These are phyloP conservation scores for Baryphthengus martii DNA, from an alignment of 2,113 vertebrate species.

Conservation along the genomic window DNA sequence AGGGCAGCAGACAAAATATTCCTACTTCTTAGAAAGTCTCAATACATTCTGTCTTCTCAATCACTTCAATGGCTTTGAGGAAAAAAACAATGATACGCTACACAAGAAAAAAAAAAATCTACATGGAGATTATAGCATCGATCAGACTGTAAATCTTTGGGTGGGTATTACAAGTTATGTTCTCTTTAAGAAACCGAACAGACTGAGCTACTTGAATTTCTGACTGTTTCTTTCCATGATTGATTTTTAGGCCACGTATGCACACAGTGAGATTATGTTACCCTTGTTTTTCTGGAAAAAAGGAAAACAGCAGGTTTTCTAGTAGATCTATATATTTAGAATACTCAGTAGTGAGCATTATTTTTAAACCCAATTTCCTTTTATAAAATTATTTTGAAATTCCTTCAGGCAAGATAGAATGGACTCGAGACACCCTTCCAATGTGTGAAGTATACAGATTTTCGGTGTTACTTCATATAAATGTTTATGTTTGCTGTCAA, in stretches of 20 bases:
- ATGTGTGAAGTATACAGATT: constrained; percentile 15
- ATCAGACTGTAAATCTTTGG: neutral
- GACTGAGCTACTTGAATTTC: neutral
- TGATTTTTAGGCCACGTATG: neutral
- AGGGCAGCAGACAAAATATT: neutral
- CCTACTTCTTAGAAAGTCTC: neutral
- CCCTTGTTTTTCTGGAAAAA: neutral
- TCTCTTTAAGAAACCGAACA: neutral
- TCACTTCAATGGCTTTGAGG: neutral
- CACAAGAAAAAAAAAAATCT: neutral
- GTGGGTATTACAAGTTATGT: fast-evolving
- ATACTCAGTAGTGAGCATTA: neutral
- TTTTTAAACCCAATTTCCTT: neutral
- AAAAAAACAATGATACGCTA: fast-evolving
- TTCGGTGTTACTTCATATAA: neutral
- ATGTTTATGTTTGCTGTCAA: constrained; percentile 35
- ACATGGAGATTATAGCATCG: neutral
- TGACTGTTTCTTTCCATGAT: neutral
- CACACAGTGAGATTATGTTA: neutral
- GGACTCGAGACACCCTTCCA: neutral
- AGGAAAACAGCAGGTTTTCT: neutral
- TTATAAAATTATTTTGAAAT: neutral
- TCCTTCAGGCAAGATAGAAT: neutral
- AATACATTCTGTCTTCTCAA: neutral
- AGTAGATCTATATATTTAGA: neutral